phyloP scores from a whole-genome alignment of 30 jellyfish, hydroid and myxozoan species.

The Chrysaora quinquecirrha region DNA sequence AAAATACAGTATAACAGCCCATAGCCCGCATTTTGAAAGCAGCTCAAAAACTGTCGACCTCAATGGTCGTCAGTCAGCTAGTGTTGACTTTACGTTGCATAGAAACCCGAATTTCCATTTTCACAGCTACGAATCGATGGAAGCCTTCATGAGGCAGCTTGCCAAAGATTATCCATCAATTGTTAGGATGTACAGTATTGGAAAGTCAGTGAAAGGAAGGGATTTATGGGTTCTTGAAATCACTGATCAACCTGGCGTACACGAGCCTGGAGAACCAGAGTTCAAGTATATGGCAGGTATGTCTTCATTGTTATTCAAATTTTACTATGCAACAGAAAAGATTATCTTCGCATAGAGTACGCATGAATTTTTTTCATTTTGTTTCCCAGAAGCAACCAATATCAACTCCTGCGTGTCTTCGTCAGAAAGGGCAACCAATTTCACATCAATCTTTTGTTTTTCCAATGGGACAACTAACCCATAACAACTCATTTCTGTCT shows the following conservation, averaged over 20 bases:
- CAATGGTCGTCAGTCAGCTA: conserved; percentile 23
- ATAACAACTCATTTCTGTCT: no score
- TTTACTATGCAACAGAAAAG: not conserved
- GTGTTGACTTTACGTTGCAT: conserved; percentile 67
- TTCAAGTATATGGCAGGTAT: conserved; percentile 87
- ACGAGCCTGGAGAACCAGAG: conserved; percentile 98
- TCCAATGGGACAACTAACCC: no score
- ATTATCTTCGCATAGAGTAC: not conserved
- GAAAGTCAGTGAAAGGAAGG: conserved; percentile 91
- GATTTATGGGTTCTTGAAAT: conserved; percentile 89
- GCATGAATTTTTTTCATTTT: no score
- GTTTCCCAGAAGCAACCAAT: no score
- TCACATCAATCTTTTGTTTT: no score
- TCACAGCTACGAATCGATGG: conserved; percentile 72
- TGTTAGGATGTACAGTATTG: conserved; percentile 79
- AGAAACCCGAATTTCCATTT: conserved; percentile 43
- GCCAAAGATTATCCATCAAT: conserved; percentile 73
- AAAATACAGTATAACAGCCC: conserved; percentile 79
- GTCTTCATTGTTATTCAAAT: not conserved
- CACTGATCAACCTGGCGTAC: conserved; percentile 90
- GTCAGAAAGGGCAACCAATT: no score
- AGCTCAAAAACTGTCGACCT: conserved; percentile 24
- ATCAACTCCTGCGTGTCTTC: no score
- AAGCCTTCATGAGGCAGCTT: conserved; percentile 39
- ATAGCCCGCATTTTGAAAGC: conserved; percentile 68